Evolutionary conservation across 2,113 vertebrate genomes (phyloP), one percentile per base, ranked within the genome.

Genomic region (Syrrhaptes paradoxus): DNA sequence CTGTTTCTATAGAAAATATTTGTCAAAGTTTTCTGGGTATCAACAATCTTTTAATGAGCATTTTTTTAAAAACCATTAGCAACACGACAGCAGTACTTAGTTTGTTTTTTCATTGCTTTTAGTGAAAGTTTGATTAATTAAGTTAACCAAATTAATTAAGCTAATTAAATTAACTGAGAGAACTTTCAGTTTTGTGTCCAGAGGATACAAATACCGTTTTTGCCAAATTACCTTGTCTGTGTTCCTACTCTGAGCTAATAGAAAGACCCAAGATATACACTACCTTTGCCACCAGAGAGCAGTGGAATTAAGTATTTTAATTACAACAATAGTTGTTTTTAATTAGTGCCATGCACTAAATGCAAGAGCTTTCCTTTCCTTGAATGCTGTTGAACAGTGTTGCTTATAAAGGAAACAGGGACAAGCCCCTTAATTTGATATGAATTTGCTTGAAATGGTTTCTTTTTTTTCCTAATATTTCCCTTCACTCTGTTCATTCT

Each of bases 111-210:
- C 63, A 49, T n/a, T 5, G 1, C 5, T 74, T 90, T 93, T 63
- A 80, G 78, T 93, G 75, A 74, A 93, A 88, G 26, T 61, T 75
- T 77, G 65, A 76, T 90, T 95, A 93, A 93, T 91, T 88, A 92
- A 78, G 76, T 71, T 84, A n/a, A 45, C 24, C 57, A 72, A 86
- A 80, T 95, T 95, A 95, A 95, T 93, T 95, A 89, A 90, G 61
- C 38, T 86, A 93, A 92, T 89, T 63, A 86, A 88, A 89, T 91
- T 74, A 86, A 82, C 21, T 3, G 75, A 80, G 75, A 75, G 46
- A 90, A 62, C 25, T 80, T 94, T 76, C 81, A 67, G 32, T 24
- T 96, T 74, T 81, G 32, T 95, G 86, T 92, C 85, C 79, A 88
- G 92, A 86, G 85, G 89, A 83, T 95, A 93, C 61, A 76, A 90